Percentiles rank a stretch among this genome's conserved stretches.
Conservation (phyloP, 2,888 invertebrate genomes). For the Acanthosepion esculentum region DNA sequence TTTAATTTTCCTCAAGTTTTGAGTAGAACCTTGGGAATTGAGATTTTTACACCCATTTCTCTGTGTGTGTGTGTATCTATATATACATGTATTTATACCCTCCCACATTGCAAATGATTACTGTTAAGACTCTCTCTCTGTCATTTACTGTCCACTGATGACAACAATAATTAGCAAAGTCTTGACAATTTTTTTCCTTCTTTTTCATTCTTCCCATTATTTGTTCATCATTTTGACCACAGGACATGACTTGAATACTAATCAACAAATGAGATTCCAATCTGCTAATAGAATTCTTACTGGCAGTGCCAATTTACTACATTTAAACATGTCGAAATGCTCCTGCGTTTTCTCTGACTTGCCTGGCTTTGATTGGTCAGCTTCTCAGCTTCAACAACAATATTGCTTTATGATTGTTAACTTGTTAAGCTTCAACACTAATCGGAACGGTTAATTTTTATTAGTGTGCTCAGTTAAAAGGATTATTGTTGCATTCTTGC, state of each 20-base stretch:
- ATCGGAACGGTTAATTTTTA: too few relatives aligned
- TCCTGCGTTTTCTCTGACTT: neutral
- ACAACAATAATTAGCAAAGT: neutral
- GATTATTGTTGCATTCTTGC: too few relatives aligned
- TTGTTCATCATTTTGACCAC: neutral
- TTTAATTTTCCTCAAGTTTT: too few relatives aligned
- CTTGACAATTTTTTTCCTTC: neutral
- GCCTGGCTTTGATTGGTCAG: neutral
- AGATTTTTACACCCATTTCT: too few relatives aligned
- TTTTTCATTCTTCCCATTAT: neutral
- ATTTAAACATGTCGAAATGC: neutral
- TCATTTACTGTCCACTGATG: neutral
- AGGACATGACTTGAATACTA: neutral
- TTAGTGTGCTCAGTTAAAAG: too few relatives aligned
- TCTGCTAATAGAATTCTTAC: slow-evolving; percentile 11
- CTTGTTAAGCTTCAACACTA: neutral
- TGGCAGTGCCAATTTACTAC: neutral
- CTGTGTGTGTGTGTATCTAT: neutral
- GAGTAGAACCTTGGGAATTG: too few relatives aligned
- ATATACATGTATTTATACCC: neutral
- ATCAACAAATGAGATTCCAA: neutral
- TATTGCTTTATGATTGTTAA: neutral
- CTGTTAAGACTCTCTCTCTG: neutral
- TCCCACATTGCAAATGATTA: neutral
- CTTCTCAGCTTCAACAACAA: neutral